These are phyloP conservation scores for Gila orcuttii DNA, from an alignment of 2,113 vertebrate genomes.

Conservation along the genomic window DNA sequence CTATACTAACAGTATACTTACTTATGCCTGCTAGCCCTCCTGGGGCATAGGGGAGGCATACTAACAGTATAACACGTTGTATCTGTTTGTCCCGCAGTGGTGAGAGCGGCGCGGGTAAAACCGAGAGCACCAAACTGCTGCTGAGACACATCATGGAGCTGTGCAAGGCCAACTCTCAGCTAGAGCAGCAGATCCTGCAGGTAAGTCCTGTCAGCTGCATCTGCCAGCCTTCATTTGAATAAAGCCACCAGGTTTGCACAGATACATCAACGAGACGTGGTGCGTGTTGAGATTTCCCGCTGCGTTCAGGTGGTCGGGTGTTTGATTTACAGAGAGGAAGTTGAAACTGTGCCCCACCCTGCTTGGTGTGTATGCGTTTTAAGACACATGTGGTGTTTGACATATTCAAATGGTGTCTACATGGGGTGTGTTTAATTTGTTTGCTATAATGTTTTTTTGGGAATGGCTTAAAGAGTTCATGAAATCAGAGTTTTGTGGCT, in stretches of 20 bases:
- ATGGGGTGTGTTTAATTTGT: slow-evolving; percentile 11
- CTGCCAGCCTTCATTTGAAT: slow-evolving; percentile 31
- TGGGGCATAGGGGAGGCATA: no score
- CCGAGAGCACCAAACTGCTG: slow-evolving; percentile 77
- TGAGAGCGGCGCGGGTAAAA: slow-evolving; percentile 81
- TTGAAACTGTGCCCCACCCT: neutral
- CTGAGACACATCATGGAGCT: slow-evolving; percentile 78
- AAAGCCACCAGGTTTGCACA: slow-evolving; percentile 44
- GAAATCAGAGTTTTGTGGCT: neutral
- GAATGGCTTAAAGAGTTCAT: neutral
- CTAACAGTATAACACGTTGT: neutral
- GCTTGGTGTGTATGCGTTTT: slow-evolving; percentile 2
- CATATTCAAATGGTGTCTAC: slow-evolving; percentile 11
- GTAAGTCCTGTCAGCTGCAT: slow-evolving; percentile 53
- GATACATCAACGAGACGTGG: neutral
- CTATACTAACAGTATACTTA: neutral
- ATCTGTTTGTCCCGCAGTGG: slow-evolving; percentile 65
- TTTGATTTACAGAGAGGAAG: neutral
- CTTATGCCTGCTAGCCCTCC: no score
- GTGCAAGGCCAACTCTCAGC: slow-evolving; percentile 73
- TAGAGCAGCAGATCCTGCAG: slow-evolving; percentile 80
- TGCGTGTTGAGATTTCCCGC: neutral
- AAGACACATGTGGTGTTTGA: neutral
- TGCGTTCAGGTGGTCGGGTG: neutral
- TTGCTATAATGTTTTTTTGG: slow-evolving; percentile 17